Percentiles rank a stretch among this genome's conserved stretches.
These are phyloP conservation scores for Atethmia centrago DNA, from an alignment of 2,888 invertebrate genomes.

Conservation along the genomic window DNA sequence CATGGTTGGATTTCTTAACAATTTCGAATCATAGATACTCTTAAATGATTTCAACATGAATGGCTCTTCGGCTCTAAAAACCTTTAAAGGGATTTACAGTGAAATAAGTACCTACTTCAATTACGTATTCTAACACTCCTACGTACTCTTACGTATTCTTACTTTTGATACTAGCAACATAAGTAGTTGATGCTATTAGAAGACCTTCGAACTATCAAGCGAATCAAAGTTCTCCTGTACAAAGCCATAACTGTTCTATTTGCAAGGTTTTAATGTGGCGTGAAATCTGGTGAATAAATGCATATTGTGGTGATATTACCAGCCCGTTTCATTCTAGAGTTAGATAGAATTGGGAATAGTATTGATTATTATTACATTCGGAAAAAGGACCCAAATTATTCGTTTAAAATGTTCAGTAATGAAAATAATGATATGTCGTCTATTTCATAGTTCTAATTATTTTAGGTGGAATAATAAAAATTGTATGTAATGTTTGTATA, in stretches of 20 bases:
- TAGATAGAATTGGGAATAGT: not conserved
- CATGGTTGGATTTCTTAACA: not conserved
- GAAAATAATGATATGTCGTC: not conserved
- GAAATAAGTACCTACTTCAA: not conserved
- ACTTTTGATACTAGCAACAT: constrained; percentile 18
- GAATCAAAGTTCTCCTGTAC: constrained; percentile 13
- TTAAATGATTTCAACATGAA: not conserved
- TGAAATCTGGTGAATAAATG: too few relatives aligned
- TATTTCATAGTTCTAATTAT: not conserved
- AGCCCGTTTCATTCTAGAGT: not conserved
- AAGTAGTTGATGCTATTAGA: constrained; percentile 2
- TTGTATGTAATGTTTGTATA: not conserved
- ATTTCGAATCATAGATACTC: not conserved
- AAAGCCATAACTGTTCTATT: constrained; percentile 9
- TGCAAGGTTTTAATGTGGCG: not conserved
- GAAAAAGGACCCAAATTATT: not conserved
- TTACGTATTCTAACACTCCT: not conserved
- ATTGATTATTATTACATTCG: not conserved
- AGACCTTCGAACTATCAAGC: constrained; percentile 7
- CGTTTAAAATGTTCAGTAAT: not conserved
- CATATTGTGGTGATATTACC: constrained; percentile 13
- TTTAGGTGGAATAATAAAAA: not conserved
- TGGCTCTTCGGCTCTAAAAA: not conserved
- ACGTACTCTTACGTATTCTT: too few relatives aligned
- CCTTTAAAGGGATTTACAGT: not conserved